Base-by-base conservation (phyloP, 2,113 vertebrate genomes). In the Mirounga angustirostris region DNA sequence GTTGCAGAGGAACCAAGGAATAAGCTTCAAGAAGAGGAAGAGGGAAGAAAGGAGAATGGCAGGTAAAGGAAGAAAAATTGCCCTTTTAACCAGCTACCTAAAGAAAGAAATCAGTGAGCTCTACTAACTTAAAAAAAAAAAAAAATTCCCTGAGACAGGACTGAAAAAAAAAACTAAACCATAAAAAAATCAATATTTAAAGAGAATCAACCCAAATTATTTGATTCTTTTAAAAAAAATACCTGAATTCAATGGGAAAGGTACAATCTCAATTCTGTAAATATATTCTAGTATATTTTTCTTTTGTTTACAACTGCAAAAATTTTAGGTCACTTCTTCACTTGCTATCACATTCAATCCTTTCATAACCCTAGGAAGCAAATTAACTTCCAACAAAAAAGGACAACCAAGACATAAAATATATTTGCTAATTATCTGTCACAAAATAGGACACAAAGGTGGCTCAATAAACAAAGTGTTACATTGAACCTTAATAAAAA, bases 331-430 rank as follows among this genome's bases (percentile, higher is more conserved):
- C 65, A 59, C 30, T 89, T 82, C 89, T 46, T 85, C 22, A 82
- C 4, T 84, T 1, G 26, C 18, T 85, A 28, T 92, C 36, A 63
- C 7, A 74, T 43, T 74, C 5, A n/a, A 43, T 85, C 33, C 5
- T 92, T 93, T 95, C 30, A 84, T 80, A 90, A 81, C 59, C 15
- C 59, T 92, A n/a, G n/a, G 21, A 98, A 52, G 24, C n/a, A 95
- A 95, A 12, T 40, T 74, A 43, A 92, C 67, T 82, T 95, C 86
- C 73, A 78, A 84, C 56, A 89, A 71, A 96, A 56, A 71, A 0
- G n/a, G 65, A 50, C 21, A 95, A 65, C 76, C 40, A 76, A 93
- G 86, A 91, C 46, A 73, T 61, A 78, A 88, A n/a, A 81, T 61
- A 19, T 61, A 24, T 79, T 92, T 91, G 46, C 52, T 88, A 92